These are phyloP conservation scores for Paramormyrops kingsleyae DNA, from an alignment of 2,113 vertebrate genomes.

Conservation along the genomic window DNA sequence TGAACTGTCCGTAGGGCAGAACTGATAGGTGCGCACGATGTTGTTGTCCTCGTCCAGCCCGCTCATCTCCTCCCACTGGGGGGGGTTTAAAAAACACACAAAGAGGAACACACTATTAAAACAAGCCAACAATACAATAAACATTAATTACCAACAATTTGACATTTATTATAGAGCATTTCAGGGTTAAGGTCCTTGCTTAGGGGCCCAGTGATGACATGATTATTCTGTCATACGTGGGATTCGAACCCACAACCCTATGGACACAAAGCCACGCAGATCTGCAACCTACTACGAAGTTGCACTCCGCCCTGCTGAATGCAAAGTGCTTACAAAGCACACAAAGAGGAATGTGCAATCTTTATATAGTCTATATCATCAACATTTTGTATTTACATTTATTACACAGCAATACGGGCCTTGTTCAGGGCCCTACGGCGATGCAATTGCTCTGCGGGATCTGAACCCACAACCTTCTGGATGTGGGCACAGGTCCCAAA, in stretches of 20 bases:
- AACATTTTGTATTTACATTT: not conserved
- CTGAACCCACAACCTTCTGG: not conserved
- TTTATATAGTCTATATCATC: not conserved
- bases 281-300: not conserved
- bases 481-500: not conserved
- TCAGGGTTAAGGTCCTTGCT: not conserved
- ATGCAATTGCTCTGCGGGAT: not conserved
- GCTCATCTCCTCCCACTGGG: conserved; percentile 76
- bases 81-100: not conserved
- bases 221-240: not conserved
- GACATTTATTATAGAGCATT: not conserved
- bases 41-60: conserved; percentile 68
- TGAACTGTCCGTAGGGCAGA: conserved; percentile 55
- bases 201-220: not conserved
- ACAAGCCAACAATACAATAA: not conserved
- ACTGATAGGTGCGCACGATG: conserved; percentile 70
- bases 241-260: not conserved
- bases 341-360: not conserved
- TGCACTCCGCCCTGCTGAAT: not conserved
- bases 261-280: not conserved
- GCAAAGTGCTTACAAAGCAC: not conserved
- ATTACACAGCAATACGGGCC: not conserved
- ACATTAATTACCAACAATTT: not conserved
- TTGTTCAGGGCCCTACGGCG: not conserved
- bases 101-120: not conserved